Percentiles rank a stretch among this genome's conserved stretches.
These are phyloP conservation scores for Anguilla marmorata DNA, from an alignment of 2,797 vertebrate genomes.

Conservation along the genomic window DNA sequence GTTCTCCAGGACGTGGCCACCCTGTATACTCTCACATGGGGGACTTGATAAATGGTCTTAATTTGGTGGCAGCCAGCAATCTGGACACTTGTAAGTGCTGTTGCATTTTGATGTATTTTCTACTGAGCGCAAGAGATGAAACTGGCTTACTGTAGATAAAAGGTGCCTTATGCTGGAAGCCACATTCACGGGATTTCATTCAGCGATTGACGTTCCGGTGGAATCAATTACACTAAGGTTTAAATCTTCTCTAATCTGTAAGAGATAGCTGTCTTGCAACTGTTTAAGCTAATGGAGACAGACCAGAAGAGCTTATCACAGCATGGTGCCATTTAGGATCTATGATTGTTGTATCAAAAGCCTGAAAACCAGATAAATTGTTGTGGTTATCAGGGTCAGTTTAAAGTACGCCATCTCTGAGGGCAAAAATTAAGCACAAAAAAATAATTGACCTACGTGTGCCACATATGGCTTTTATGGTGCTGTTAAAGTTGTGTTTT, in stretches of 20 bases:
- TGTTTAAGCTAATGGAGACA: slow-evolving; percentile 21
- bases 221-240: slow-evolving; percentile 20
- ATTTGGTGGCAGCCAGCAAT: no score
- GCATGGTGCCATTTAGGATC: background rate
- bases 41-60: background rate
- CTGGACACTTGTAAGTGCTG: background rate
- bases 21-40: no score
- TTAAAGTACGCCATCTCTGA: background rate
- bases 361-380: background rate
- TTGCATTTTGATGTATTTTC: background rate
- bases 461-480: background rate
- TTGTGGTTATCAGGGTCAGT: background rate
- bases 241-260: slow-evolving; percentile 28
- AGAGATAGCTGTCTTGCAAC: background rate
- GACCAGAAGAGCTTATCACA: background rate
- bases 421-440: background rate
- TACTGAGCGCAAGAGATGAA: background rate
- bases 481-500: background rate
- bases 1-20: no score
- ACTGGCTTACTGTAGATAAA: background rate
- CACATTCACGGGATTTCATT: background rate
- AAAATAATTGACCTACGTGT: background rate
- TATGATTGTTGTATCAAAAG: background rate
- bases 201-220: background rate
- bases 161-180: background rate